These are phyloP conservation scores for Neomonachus schauinslandi DNA, from an alignment of 2,113 vertebrate genomes.

Conservation along the genomic window DNA sequence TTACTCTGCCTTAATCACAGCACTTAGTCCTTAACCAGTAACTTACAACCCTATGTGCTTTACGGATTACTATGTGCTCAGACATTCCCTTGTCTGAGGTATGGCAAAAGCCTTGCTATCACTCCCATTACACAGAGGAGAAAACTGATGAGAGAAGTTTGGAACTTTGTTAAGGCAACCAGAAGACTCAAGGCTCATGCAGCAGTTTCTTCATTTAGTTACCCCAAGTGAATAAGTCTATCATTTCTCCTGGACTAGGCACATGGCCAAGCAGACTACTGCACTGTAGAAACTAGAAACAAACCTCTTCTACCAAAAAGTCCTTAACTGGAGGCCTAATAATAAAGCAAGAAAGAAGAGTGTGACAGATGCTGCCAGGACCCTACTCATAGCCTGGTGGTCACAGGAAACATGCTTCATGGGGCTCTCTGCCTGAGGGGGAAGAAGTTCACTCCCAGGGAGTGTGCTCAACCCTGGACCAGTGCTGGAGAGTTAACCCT, in stretches of 20 bases:
- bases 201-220: background rate
- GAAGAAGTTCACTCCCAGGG: background rate
- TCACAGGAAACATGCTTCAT: background rate
- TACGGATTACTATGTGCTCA: background rate
- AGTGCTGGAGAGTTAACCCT: no score
- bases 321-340: background rate
- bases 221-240: background rate
- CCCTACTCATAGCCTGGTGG: accelerated
- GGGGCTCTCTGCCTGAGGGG: no score
- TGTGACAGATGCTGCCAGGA: background rate
- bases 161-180: background rate
- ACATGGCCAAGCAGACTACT: background rate
- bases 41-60: background rate
- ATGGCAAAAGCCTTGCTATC: background rate
- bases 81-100: background rate
- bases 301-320: background rate
- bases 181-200: background rate
- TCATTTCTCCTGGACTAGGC: background rate
- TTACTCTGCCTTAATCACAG: slow-evolving; percentile 8
- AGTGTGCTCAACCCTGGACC: background rate
- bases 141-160: background rate
- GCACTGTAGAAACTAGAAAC: background rate
- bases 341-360: background rate
- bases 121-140: background rate
- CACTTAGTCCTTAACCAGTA: background rate